Percentiles rank a stretch among this genome's conserved stretches.
Evolutionary conservation across 2,797 vertebrate species (phyloP).

Genomic region (Megalops cyprinoides): DNA sequence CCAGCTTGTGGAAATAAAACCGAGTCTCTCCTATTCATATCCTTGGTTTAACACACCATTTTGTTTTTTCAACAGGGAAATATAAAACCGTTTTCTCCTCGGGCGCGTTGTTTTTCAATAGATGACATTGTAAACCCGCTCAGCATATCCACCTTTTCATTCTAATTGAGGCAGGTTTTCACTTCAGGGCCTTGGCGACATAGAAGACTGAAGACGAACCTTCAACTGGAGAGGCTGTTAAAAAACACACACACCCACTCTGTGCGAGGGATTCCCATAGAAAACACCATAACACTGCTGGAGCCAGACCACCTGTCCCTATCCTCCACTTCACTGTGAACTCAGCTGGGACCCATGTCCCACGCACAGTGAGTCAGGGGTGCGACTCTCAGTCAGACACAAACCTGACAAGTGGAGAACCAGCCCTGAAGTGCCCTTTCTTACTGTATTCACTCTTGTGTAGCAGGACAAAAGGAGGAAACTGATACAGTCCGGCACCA

Average conservation of each 20-base stretch:
- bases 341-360: background rate
- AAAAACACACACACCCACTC: background rate
- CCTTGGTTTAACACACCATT: background rate
- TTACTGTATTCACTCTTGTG: background rate
- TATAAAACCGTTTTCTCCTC: background rate
- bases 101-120: background rate
- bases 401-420: background rate
- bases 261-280: background rate
- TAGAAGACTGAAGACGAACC: background rate
- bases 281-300: background rate
- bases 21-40: background rate
- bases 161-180: background rate
- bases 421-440: background rate
- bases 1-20: background rate
- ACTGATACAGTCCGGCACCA: background rate
- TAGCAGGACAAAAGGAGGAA: background rate
- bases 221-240: background rate
- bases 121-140: background rate
- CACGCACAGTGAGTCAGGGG: background rate
- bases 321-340: background rate
- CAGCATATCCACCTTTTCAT: background rate
- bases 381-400: background rate
- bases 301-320: background rate
- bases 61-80: background rate
- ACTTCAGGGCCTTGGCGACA: too few relatives aligned